A percentile compares a stretch with the other conserved stretches of the same genome.
These are phyloP conservation scores for Drosophila virilis DNA, from an alignment of 1,140 invertebrate genomes.

Conservation along the genomic window DNA sequence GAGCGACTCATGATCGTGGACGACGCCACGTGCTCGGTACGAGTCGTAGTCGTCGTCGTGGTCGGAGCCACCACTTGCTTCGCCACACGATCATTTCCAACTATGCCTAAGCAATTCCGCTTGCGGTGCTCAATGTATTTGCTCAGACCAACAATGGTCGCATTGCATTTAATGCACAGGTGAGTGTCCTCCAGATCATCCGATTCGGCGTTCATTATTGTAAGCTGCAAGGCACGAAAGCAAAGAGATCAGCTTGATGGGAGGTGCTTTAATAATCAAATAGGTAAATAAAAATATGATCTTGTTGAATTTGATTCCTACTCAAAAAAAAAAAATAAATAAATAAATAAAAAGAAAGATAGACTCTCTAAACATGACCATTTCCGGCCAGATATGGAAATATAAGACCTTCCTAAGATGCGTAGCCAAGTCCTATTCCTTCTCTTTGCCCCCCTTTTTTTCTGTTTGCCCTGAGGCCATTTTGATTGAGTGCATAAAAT, in stretches of 20 bases:
- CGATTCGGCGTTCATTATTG: constrained; percentile 83
- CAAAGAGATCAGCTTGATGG: background rate
- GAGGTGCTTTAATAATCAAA: background rate
- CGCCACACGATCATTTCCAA: constrained; percentile 1
- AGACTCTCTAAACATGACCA: too few species aligned
- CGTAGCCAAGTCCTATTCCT: too few species aligned
- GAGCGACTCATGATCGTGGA: constrained; percentile 60
- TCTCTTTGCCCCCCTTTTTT: background rate
- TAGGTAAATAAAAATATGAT: background rate
- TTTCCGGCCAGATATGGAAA: too few species aligned
- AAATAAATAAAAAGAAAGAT: too few species aligned
- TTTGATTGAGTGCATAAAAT: constrained; percentile 10
- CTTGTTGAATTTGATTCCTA: too few species aligned
- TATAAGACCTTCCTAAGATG: too few species aligned
- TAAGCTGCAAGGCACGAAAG: background rate
- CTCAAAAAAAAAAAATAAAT: too few species aligned
- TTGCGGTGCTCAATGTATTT: constrained; percentile 93
- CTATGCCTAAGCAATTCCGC: constrained; percentile 85
- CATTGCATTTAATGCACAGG: constrained; percentile 93
- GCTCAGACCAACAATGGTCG: constrained; percentile 91
- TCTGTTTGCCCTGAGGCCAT: background rate
- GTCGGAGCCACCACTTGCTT: constrained; percentile 18
- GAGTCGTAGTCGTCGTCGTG: constrained; percentile 20
- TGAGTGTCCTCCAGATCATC: constrained; percentile 91
- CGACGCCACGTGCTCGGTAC: constrained; percentile 29